Evolutionary conservation across 1,140 invertebrate species (phyloP).

Genomic region (Ceratitis capitata): DNA sequence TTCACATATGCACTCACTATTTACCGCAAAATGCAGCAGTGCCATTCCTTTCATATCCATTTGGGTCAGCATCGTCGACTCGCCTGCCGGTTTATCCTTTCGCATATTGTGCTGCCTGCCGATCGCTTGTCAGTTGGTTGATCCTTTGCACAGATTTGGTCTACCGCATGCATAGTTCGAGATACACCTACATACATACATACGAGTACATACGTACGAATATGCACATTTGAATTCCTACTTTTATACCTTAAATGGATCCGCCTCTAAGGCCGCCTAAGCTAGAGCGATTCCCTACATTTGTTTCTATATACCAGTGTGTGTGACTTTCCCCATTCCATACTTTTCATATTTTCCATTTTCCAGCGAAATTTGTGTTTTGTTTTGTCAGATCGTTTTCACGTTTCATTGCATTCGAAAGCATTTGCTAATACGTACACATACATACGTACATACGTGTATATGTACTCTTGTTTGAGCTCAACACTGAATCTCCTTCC

Average conservation of each 20-base stretch:
- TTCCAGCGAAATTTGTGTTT: conserved; percentile 50
- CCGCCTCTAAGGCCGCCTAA: neutral
- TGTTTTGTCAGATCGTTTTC: conserved; percentile 64
- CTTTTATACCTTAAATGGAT: neutral
- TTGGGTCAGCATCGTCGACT: too few relatives aligned
- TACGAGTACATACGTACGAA: too few relatives aligned
- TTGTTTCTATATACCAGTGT: neutral
- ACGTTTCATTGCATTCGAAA: conserved; percentile 58
- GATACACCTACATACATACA: neutral
- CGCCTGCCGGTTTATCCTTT: neutral
- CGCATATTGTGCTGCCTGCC: neutral
- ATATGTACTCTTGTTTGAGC: neutral
- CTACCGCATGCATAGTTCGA: conserved; percentile 43
- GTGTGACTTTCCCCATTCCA: neutral
- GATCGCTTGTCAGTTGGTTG: conserved; percentile 36
- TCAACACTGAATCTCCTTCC: neutral
- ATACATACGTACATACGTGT: neutral
- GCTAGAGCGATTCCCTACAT: neutral
- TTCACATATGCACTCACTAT: conserved; percentile 26
- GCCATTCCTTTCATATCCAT: neutral
- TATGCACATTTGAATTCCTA: too few relatives aligned
- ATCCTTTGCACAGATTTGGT: conserved; percentile 41
- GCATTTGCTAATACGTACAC: conserved; percentile 3
- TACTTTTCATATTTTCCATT: neutral
- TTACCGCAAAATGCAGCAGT: neutral